These are phyloP conservation scores for Apeltes quadracus DNA, from an alignment of 2,113 vertebrate species.

Conservation along the genomic window DNA sequence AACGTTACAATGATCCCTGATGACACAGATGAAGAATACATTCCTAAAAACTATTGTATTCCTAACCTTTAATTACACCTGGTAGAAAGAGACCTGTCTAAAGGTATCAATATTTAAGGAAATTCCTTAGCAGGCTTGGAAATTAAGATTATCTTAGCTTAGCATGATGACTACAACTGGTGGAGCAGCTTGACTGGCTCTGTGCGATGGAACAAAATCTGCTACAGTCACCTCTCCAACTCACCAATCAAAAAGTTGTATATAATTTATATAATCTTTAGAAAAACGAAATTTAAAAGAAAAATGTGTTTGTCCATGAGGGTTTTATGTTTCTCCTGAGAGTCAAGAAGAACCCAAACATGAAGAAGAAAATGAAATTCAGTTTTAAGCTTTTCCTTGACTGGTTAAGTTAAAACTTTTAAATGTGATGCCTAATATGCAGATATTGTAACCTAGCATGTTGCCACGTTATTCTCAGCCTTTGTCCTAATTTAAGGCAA, in stretches of 20 bases:
- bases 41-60: not conserved
- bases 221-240: not conserved
- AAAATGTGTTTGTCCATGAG: not conserved
- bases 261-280: too few relatives aligned
- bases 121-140: too few relatives aligned
- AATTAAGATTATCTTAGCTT: not conserved
- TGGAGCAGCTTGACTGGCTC: not conserved
- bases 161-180: not conserved
- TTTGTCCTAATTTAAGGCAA: not conserved
- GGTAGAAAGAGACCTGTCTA: not conserved
- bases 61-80: not conserved
- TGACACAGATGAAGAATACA: constrained; percentile 1
- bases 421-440: not conserved
- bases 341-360: too few relatives aligned
- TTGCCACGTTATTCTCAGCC: not conserved
- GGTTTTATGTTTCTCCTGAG: too few relatives aligned
- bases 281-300: too few relatives aligned
- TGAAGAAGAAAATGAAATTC: too few relatives aligned
- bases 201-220: not conserved
- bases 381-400: too few relatives aligned
- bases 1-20: not conserved
- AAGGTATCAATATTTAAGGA: not conserved
- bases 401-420: not conserved
- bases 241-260: not conserved
- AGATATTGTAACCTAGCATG: not conserved